These are phyloP conservation scores for Halictus quadricinctus DNA, from an alignment of 2,888 invertebrate species.

Conservation along the genomic window DNA sequence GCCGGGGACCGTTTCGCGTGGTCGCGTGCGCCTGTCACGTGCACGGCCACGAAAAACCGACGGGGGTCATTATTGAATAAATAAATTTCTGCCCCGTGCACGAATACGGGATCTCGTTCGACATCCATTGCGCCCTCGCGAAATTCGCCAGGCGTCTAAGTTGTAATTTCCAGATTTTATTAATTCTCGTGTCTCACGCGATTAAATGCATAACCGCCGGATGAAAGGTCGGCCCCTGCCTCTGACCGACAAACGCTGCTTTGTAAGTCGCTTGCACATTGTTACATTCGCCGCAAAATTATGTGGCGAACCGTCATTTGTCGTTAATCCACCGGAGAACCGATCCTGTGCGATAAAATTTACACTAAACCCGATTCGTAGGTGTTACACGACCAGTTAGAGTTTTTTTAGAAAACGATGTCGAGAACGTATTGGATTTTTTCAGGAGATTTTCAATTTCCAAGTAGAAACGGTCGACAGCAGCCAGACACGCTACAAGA, in stretches of 20 bases:
- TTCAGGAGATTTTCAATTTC: neutral
- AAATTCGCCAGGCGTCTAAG: constrained; percentile 16
- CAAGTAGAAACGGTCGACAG: neutral
- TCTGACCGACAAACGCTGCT: neutral
- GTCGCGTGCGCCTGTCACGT: constrained; percentile 40
- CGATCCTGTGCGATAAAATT: neutral
- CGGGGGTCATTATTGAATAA: constrained; percentile 51
- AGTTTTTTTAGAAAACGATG: neutral
- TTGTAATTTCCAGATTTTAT: constrained; percentile 50
- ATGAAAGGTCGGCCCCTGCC: constrained; percentile 26
- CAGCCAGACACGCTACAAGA: neutral
- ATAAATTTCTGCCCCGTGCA: constrained; percentile 42
- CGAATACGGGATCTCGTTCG: constrained; percentile 34
- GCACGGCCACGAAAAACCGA: constrained; percentile 29
- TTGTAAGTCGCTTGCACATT: constrained; percentile 9
- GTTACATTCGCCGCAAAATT: neutral
- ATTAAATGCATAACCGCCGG: constrained; percentile 3
- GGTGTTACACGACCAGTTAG: neutral
- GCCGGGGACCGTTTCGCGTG: constrained; percentile 22
- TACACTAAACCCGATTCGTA: neutral
- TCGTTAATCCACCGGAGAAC: neutral
- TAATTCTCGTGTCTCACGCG: constrained; percentile 46
- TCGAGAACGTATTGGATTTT: neutral
- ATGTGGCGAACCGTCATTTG: neutral
- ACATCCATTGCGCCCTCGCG: constrained; percentile 29